Evolutionary conservation across 2,113 vertebrate genomes (phyloP), one percentile per base, ranked within the genome.

Genomic region (Apodemus sylvaticus): DNA sequence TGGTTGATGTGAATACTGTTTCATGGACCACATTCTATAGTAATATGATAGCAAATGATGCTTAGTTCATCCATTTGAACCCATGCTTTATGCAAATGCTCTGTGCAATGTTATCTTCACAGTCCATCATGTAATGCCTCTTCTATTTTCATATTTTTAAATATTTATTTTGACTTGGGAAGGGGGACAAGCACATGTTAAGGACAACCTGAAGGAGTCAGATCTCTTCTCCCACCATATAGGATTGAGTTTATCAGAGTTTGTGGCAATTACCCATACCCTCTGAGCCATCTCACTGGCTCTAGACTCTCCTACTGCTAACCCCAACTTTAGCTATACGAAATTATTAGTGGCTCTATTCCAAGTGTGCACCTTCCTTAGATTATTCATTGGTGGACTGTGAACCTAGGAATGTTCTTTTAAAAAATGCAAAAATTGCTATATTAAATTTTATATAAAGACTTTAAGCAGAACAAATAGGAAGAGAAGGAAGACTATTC

Each of bases 361-460:
- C 62, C 39, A 86, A 5, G 19, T 73, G 5, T 74, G 7, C 20
- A 74, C 48, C 66, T 26, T 58, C 16, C 16, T 14, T 55, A 48
- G 51, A 45, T 89, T 78, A 62, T 39, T 45, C 76, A 8, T 55
- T 42, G 45, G 19, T 60, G 79, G 14, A 73, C 39, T 77, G 16
- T 31, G 90, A 13, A 11, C 19, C 20, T 34, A 87, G 34, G 5
- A 31, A 74, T 42, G 0, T 10, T 11, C 22, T 77, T 94, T 89
- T 26, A 19, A 66, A 89, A 16, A 62, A 94, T 17, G 55, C 22
- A 87, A 10, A 39, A 10, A 22, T 71, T 87, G 17, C 11, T 93
- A 73, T 90, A 90, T 74, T 90, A 96, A 95, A 85, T 14, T 16
- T 90, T 36, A 70, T 16, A 17, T 51, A 73, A 79, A 74, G n/a